phyloP scores from a whole-genome alignment of 2,797 vertebrate species.

The Pempheris klunzingeri region DNA sequence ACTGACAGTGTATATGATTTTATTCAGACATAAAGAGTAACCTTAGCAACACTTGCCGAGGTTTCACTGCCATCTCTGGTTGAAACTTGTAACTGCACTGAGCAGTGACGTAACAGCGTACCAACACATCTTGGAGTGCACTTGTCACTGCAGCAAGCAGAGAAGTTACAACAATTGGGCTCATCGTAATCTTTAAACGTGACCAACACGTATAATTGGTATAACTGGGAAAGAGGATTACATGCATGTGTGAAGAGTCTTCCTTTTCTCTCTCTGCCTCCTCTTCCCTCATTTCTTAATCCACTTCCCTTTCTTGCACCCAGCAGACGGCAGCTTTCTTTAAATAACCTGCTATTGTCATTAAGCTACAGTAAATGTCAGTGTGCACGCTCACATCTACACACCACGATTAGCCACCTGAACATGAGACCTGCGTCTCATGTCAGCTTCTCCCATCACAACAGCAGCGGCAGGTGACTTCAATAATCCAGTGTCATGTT shows the following conservation, averaged over 20 bases:
- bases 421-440: slow-evolving; percentile 49
- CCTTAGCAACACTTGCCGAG: too few species aligned
- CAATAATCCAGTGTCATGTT: slow-evolving; percentile 66
- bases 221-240: background rate
- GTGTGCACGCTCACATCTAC: background rate
- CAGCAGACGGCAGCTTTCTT: background rate
- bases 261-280: background rate
- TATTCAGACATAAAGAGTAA: background rate
- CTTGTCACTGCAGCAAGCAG: background rate
- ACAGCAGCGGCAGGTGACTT: slow-evolving; percentile 63
- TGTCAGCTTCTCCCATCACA: slow-evolving; percentile 38
- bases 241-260: background rate
- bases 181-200: background rate
- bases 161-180: background rate
- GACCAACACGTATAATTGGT: background rate
- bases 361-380: background rate
- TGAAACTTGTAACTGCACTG: background rate
- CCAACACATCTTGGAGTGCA: background rate
- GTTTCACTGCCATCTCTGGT: background rate
- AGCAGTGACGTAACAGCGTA: background rate
- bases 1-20: background rate
- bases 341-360: background rate
- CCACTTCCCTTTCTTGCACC: background rate
- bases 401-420: slow-evolving; percentile 14
- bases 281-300: background rate